These are phyloP conservation scores for Rhombomys opimus DNA, from an alignment of 2,113 vertebrate genomes.

Conservation along the genomic window DNA sequence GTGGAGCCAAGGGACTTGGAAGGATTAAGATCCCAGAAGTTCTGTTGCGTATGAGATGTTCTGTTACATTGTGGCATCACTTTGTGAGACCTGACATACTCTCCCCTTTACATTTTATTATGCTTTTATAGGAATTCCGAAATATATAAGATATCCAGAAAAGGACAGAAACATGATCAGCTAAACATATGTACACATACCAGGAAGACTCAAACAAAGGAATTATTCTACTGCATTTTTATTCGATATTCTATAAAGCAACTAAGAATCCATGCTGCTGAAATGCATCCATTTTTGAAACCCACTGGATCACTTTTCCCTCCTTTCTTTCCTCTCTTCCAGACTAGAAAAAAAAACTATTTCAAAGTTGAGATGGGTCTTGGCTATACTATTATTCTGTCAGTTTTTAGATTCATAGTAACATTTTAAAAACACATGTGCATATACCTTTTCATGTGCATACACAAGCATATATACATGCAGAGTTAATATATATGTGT, in stretches of 20 bases:
- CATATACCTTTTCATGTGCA: neutral
- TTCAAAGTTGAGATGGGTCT: neutral
- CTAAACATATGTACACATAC: neutral
- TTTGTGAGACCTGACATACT: neutral
- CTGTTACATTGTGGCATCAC: neutral
- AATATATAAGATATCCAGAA: slow-evolving; percentile 29
- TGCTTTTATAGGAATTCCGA: neutral
- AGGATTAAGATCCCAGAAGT: neutral
- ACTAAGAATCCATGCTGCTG: neutral
- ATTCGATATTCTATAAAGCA: neutral
- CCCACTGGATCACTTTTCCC: neutral
- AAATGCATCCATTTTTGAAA: neutral
- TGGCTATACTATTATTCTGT: neutral
- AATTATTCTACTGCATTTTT: neutral
- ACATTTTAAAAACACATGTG: neutral
- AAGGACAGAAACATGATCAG: neutral
- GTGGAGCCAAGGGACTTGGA: neutral
- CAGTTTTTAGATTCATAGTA: neutral
- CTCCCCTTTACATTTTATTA: neutral
- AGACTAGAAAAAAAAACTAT: neutral
- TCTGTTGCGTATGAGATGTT: neutral
- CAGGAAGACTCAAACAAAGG: neutral
- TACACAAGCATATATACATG: neutral
- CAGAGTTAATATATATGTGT: neutral
- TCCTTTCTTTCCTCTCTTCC: neutral